Evolutionary conservation across 2,113 vertebrate genomes (phyloP), one percentile per base, ranked within the genome.

Genomic region (Nycticryphes semicollaris): DNA sequence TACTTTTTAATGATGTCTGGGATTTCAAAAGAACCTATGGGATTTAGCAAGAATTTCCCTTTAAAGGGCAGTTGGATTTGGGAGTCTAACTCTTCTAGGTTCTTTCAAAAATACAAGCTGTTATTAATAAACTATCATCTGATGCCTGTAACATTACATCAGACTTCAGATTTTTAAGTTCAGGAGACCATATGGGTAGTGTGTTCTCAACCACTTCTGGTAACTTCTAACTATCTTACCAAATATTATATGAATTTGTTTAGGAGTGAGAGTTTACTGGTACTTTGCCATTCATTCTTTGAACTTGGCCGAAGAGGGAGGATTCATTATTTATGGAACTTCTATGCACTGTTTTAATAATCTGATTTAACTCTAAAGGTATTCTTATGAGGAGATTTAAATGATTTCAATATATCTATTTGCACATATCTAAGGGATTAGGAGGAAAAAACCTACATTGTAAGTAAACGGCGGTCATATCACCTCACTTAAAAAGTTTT

Each of bases 51-150:
- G 47, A 90, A 89, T 92, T 96, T 93, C 83, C 45, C 90, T 89
- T 93, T 87, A 87, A 93, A 87, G 62, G 41, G 70, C 50, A 63
- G 54, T 80, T 94, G 75, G 87, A 86, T 92, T 84, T 92, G 79
- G 18, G 70, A 94, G 59, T 88, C 70, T 85, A 85, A 72, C 35
- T 94, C 76, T 77, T 89, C 66, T 68, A 91, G 35, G 45, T 90
- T 93, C 66, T 93, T 93, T 96, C 41, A 92, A 79, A 96, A 84
- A 89, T 91, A 54, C 69, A 93, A 87, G 83, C 90, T 96, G 92
- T 94, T 95, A 96, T 96, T 96, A 95, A 93, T 95, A 94, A 96
- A 87, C 78, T 84, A 94, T 94, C 48, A 69, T 78, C 64, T 30
- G 20, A 70, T 96, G 88, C 92, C 86, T 96, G 60, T 75, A 90